Base-by-base conservation (phyloP, 2,888 invertebrate species). In the Pelosia muscerda region DNA sequence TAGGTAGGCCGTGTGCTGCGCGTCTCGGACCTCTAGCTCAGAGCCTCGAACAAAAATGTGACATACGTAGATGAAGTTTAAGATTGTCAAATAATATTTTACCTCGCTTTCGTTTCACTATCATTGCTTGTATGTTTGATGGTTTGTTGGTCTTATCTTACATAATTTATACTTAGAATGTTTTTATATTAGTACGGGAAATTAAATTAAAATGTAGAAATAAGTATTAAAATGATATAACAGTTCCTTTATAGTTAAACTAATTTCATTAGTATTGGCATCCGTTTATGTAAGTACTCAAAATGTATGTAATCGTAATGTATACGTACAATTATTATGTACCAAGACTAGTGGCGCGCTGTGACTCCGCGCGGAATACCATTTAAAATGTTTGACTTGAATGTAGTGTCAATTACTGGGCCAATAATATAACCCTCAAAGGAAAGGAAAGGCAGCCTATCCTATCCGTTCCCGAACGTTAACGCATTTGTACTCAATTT, bases 231-330 rank as follows among this genome's bases (percentile, higher is more conserved):
- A 49, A 49, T 49, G 49, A 49, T n/a, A 49, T n/a, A 49, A 49
- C n/a, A 49, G 49, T 49, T 49, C 49, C 49, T 49, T 49, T 49
- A 49, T 49, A 49, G 49, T 49, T 49, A n/a, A 49, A 49, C n/a
- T 49, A 49, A 49, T 49, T 49, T 49, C n/a, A 59, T 15, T 58
- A 23, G 13, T 58, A 34, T 22, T 58, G 8, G 22, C 22, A 23
- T 59, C 59, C 59, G 34, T 25, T 59, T 38, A 59, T 19, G 19
- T 38, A 38, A 59, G 34, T 38, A 59, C 22, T 22, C 11, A 57
- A 34, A 34, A 15, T 22, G 11, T 23, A 34, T 23, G 49, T 49
- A 49, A 8, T 9, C 49, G n/a, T 49, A 49, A 49, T 23, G 34
- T 59, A 38, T 59, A 34, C 59, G 38, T 6, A 49, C 8, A 9